phyloP scores from a whole-genome alignment of 2,797 vertebrate genomes.

The Gambusia yucatana region DNA sequence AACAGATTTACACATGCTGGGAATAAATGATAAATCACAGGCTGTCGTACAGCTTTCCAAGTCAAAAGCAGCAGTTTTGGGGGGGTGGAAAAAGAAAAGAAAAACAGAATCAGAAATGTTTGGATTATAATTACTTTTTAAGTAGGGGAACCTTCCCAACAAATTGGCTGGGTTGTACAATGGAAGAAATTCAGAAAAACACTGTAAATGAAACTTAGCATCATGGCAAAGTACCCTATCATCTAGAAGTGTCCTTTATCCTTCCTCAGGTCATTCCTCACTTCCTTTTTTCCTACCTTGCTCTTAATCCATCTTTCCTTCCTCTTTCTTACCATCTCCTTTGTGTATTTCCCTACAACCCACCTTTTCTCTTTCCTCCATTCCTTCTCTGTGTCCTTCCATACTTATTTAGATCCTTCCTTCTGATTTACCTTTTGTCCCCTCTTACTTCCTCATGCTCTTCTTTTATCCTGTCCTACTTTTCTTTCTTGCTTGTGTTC shows the following conservation, averaged over 20 bases:
- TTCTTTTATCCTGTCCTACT: neutral
- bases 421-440: neutral
- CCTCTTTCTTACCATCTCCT: neutral
- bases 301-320: neutral
- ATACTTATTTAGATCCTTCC: neutral
- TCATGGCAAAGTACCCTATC: neutral
- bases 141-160: neutral
- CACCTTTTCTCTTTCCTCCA: neutral
- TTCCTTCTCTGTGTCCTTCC: neutral
- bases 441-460: neutral
- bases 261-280: neutral
- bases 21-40: conserved; percentile 53
- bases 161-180: neutral
- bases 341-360: neutral
- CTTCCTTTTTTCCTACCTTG: neutral
- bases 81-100: neutral
- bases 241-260: neutral
- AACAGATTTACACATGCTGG: conserved; percentile 57
- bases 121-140: neutral
- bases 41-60: conserved; percentile 9
- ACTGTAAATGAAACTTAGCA: neutral
- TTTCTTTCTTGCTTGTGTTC: neutral
- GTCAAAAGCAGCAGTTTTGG: conserved; percentile 5
- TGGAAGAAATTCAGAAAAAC: neutral
- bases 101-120: neutral